Percentiles rank a stretch among this genome's conserved stretches.
These are phyloP conservation scores for Cariama cristata DNA, from an alignment of 2,113 vertebrate genomes.

Conservation along the genomic window DNA sequence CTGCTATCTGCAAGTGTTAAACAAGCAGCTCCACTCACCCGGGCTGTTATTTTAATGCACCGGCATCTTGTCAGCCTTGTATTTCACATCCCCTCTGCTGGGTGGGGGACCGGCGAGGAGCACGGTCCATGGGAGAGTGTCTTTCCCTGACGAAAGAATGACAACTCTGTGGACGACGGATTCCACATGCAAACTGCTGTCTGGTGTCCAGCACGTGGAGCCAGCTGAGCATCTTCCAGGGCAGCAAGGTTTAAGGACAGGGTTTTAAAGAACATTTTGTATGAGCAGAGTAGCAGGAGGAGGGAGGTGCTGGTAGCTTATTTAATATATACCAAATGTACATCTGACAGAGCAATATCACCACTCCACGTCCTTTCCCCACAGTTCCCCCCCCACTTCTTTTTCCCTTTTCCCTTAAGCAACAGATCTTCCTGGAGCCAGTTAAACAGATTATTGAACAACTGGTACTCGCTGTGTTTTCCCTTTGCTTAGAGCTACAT, in stretches of 20 bases:
- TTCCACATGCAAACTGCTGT: background rate
- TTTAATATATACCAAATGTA: background rate
- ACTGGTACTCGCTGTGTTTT: background rate
- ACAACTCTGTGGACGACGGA: background rate
- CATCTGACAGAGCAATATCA: background rate
- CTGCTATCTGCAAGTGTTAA: background rate
- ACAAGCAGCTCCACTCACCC: background rate
- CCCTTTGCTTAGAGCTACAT: background rate
- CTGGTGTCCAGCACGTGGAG: background rate
- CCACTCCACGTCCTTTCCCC: background rate
- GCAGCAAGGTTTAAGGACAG: background rate
- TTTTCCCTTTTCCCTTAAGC: background rate
- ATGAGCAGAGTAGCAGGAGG: background rate
- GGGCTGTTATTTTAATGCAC: background rate
- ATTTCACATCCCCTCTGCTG: background rate
- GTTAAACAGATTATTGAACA: background rate
- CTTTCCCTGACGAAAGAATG: background rate
- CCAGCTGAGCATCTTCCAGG: conserved; percentile 31
- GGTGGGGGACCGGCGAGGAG: background rate
- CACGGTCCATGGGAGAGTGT: background rate
- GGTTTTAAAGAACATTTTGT: background rate
- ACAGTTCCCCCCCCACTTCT: background rate
- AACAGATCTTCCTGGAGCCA: background rate
- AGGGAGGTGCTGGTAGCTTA: background rate
- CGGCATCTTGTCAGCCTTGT: background rate